Base-by-base conservation (phyloP, 2,797 vertebrate species). In the Mico argentatus region DNA sequence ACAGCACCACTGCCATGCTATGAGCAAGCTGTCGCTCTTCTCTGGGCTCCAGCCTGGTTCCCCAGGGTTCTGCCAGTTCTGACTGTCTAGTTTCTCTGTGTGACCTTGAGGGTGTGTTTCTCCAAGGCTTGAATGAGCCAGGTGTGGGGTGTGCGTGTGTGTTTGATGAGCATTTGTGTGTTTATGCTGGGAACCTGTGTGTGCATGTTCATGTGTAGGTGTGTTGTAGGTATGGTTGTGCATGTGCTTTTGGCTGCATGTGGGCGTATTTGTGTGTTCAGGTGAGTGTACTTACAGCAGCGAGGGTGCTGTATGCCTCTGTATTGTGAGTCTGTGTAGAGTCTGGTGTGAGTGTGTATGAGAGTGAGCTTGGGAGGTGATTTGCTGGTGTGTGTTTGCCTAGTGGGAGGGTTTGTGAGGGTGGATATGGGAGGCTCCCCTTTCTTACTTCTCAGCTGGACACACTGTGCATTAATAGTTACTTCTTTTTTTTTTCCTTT, bases 31-130 rank as follows among this genome's bases (percentile, higher is more conserved):
- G 61, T 39, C 2, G 3, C 50, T 33, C 33, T 36, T 67, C 50
- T 67, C 22, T 3, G 0, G 52, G 20, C 79, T 75, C 72, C 12
- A 0, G 2, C 26, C 82, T 36, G 81, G 26, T 48, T 1, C 0
- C 24, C 2, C 4, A 50, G 55, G 33, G 10, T 64, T 70, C 89
- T 72, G 57, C 77, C 26, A 2, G 14, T 64, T 90, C 30, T 46
- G 67, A 90, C 64, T 80, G 67, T 48, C 57, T 39, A 24, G 17
- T 46, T 26, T 91, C n/a, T 92, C 7, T 44, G 80, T 52, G 79
- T 81, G 48, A 82, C 27, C 75, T 36, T 24, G 55, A 83, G 55
- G 67, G 36, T 55, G 77, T 22, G 27, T 90, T 80, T 93, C 88
- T 83, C 41, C 7, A 36, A 73, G 30, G 20, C n/a, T 50, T 75